Conservation (phyloP, 2,888 invertebrate genomes). For the Hesperia comma region DNA sequence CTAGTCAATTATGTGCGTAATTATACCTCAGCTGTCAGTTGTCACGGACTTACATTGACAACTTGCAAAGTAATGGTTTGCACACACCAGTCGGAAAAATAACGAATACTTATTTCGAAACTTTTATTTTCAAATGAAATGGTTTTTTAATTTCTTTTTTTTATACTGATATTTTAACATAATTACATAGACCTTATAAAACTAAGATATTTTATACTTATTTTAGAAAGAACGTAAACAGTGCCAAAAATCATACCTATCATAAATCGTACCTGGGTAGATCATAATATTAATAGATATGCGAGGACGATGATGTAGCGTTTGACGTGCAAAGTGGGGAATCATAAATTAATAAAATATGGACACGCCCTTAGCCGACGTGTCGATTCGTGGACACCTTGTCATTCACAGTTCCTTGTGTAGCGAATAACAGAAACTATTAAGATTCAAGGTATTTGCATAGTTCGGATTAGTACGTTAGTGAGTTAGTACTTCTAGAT, state of each 20-base stretch:
- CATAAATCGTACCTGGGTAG: no score
- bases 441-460: constrained; percentile 28
- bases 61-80: constrained; percentile 1
- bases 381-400: constrained; percentile 42
- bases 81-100: background rate
- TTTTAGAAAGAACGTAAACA: no score
- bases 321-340: no score
- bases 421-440: constrained; percentile 16
- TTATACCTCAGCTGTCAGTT: constrained; percentile 9
- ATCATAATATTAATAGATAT: no score
- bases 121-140: no score
- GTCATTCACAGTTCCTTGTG: constrained; percentile 38
- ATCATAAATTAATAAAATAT: background rate
- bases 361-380: constrained; percentile 25
- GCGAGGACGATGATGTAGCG: no score
- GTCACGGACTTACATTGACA: constrained; percentile 24
- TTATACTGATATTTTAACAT: no score
- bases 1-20: constrained; percentile 16
- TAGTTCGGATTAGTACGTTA: background rate
- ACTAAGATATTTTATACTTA: no score
- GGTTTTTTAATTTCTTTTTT: no score
- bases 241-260: no score
- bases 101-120: no score
- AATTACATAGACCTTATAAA: no score
- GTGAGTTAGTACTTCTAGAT: background rate